Conservation (phyloP, 1,140 invertebrate species). For the Eupristina koningsbergeri region DNA sequence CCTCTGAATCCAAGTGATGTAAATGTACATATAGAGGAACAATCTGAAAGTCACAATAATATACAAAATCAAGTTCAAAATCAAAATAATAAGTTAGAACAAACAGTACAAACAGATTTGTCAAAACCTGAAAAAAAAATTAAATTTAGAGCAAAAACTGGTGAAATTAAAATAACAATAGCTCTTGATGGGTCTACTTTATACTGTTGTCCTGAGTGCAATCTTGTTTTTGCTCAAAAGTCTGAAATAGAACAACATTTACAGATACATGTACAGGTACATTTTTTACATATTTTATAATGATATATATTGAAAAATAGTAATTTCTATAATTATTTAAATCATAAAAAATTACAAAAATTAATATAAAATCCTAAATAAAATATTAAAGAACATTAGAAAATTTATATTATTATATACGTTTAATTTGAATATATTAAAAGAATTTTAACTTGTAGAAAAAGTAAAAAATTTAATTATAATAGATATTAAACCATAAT, state of each 20-base stretch:
- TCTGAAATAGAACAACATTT: conserved; percentile 70
- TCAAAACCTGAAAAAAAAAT: conserved; percentile 70
- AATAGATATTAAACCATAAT: neutral
- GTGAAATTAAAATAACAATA: conserved; percentile 70
- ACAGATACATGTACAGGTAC: conserved; percentile 69
- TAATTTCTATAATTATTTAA: no score
- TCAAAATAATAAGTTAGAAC: conserved; percentile 61
- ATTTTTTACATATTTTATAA: neutral
- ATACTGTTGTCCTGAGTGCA: conserved; percentile 73
- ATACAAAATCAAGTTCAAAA: conserved; percentile 45
- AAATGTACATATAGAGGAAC: conserved; percentile 65
- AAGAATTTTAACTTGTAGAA: no score
- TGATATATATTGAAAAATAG: no score
- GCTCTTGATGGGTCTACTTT: conserved; percentile 68
- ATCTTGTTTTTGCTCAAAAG: conserved; percentile 67
- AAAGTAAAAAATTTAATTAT: neutral
- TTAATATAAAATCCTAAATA: no score
- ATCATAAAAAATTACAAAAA: no score
- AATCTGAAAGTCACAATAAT: conserved; percentile 59
- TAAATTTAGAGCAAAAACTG: conserved; percentile 71
- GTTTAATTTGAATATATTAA: neutral
- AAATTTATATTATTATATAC: neutral
- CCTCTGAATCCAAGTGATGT: conserved; percentile 65
- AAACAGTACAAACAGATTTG: conserved; percentile 65
- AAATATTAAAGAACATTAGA: no score